Evolutionary conservation across 2,888 invertebrate genomes (phyloP), one percentile per base, ranked within the genome.

Genomic region (Acanthococcus lagerstroemiae): DNA sequence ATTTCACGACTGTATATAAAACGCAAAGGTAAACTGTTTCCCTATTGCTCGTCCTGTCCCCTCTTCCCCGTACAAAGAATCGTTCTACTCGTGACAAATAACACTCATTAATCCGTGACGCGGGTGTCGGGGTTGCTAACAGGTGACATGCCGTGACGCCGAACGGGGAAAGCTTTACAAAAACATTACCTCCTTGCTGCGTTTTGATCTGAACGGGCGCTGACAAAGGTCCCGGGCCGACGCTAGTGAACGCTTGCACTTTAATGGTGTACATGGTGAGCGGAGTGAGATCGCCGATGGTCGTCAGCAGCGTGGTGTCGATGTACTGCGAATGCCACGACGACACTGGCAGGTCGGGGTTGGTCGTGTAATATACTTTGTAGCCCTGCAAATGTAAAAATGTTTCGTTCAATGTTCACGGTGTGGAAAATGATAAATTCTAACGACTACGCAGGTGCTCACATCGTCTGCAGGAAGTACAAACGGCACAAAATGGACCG

Each of bases 121-220:
- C 37, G 37, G 37, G 37, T 30, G 37, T 6, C n/a, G 37, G n/a
- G 37, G 12, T 37, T n/a, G n/a, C n/a, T n/a, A n/a, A n/a, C n/a
- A n/a, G n/a, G n/a, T n/a, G n/a, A n/a, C n/a, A n/a, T n/a, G n/a
- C n/a, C n/a, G n/a, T n/a, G n/a, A n/a, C n/a, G n/a, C n/a, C n/a
- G n/a, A n/a, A n/a, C n/a, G n/a, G n/a, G n/a, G n/a, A n/a, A n/a
- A n/a, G n/a, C n/a, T n/a, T n/a, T n/a, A n/a, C n/a, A n/a, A n/a
- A n/a, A n/a, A n/a, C n/a, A n/a, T 75, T 77, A 89, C 89, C 77
- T 73, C 83, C 97, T 84, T 93, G 95, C 75, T 94, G 93, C 26
- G 95, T 96, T 80, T 95, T 93, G 73, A 96, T 95, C 78, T 94
- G 93, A n/a, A 95, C 92, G n/a, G 95, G 91, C 3, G 88, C 84